These are phyloP conservation scores for Macaria liturata DNA, from an alignment of 2,888 invertebrate species.

Conservation along the genomic window DNA sequence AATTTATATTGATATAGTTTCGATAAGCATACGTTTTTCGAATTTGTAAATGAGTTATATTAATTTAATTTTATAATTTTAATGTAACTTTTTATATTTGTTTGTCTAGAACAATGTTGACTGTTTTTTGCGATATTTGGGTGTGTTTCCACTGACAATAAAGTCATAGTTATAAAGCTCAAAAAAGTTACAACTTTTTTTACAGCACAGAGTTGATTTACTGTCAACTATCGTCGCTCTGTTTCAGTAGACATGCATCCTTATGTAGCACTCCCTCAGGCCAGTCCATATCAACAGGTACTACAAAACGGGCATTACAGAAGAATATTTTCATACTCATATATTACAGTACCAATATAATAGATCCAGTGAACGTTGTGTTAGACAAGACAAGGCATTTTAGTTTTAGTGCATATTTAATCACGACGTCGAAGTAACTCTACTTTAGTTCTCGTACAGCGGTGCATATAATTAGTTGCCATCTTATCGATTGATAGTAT, in stretches of 20 bases:
- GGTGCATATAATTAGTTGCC: conserved; percentile 77
- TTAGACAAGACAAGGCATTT: conserved; percentile 17
- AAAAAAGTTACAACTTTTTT: too few relatives aligned
- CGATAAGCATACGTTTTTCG: conserved; percentile 3
- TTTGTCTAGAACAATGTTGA: conserved; percentile 11
- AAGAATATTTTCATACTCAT: too few relatives aligned
- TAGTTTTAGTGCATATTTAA: conserved; percentile 26
- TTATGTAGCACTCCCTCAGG: too few relatives aligned
- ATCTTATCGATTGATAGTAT: conserved; percentile 71
- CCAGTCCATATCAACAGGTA: too few relatives aligned
- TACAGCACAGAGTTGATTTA: too few relatives aligned
- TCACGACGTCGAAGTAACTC: conserved; percentile 26
- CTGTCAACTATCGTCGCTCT: too few relatives aligned
- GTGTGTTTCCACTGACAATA: too few relatives aligned
- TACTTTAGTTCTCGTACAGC: conserved; percentile 46
- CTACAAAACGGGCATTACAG: too few relatives aligned
- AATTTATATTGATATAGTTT: too few relatives aligned
- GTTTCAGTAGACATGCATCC: too few relatives aligned
- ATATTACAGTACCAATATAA: too few relatives aligned
- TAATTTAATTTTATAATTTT: conserved; percentile 6
- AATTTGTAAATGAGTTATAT: conserved; percentile 15
- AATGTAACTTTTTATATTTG: not conserved
- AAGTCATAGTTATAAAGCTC: too few relatives aligned
- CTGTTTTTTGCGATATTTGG: not conserved
- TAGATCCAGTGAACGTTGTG: conserved; percentile 10